phyloP scores from a whole-genome alignment of 64 coral and sea anemone species.

The Dendronephthya gigantea region DNA sequence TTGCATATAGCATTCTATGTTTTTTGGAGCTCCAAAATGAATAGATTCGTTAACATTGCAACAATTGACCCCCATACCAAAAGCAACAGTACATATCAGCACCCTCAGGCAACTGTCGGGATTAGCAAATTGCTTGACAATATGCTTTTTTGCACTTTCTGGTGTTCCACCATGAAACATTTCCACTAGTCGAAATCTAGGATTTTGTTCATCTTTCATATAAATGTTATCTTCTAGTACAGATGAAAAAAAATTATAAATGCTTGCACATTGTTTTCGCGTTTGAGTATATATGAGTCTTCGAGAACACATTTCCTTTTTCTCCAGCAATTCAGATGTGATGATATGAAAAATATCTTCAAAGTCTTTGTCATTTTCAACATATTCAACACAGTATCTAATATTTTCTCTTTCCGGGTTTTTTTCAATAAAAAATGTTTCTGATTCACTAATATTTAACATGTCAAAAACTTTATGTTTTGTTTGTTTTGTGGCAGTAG shows the following conservation, averaged over 20 bases:
- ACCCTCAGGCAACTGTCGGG: background rate
- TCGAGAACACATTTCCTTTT: background rate
- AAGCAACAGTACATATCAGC: background rate
- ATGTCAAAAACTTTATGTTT: too few relatives aligned
- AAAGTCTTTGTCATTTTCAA: background rate
- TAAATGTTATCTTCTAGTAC: background rate
- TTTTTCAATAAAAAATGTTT: background rate
- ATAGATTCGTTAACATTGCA: background rate
- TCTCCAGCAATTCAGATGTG: background rate
- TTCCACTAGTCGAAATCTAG: background rate
- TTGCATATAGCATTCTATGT: background rate
- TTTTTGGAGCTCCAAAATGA: slow-evolving; percentile 2
- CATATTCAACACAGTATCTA: slow-evolving; percentile 10
- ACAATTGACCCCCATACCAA: background rate
- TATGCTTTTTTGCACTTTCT: slow-evolving; percentile 12
- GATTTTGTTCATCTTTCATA: background rate
- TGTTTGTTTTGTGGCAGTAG: too few relatives aligned
- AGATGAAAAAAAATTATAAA: background rate
- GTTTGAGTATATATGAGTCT: background rate
- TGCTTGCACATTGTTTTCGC: background rate
- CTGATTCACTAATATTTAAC: too few relatives aligned
- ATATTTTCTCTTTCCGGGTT: slow-evolving; percentile 5
- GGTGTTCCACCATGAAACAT: slow-evolving; percentile 20
- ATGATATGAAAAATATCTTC: background rate
- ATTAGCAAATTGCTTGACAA: background rate